Evolutionary conservation across 37 sponge, comb jelly and placozoan genomes (phyloP), one percentile per base, ranked within the genome.

Genomic region (Ianthella basta): DNA sequence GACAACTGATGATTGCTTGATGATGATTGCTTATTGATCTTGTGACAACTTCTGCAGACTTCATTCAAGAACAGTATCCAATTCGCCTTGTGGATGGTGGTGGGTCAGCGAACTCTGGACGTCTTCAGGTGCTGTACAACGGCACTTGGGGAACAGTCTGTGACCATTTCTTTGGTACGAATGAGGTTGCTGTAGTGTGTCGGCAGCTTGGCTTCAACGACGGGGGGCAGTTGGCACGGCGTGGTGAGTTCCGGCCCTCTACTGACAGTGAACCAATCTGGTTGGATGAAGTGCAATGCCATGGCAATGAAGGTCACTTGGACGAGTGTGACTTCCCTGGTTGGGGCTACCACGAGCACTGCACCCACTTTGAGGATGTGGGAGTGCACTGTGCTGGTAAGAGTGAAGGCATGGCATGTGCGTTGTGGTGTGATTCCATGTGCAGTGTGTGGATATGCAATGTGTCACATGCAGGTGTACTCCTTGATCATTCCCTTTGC

Each of bases 171-270:
- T 33, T 33, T 33, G 72, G 72, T 5, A 20, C 21, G 4, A 20
- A 19, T 15, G 20, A 30, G 3, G 20, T 24, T 20, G 12, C 15
- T 21, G 89, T 88, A 4, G 82, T 81, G 12, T 87, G 82, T 33
- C 79, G 53, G 12, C 74, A 87, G 86, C 88, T 91, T 37, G 93
- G 93, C 12, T 92, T 75, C 75, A 57, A 54, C 53, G 84, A 81
- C 23, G 82, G 59, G 1, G 41, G 61, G 0, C 57, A 54, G 27
- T 75, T 80, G 10, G 15, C 75, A n/a, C 40, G 33, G 8, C 50
- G 13, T 1, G n/a, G 55, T 1, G 73, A 86, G 67, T 92, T 86
- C 79, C 79, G 81, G 1, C 19, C 38, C 1, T 87, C 87, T 44
- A n/a, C 27, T 0, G 15, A 29, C 14, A 25, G 33, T 39, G 32